phyloP scores from a whole-genome alignment of 2,888 invertebrate species.

The Auanema freiburgensis region DNA sequence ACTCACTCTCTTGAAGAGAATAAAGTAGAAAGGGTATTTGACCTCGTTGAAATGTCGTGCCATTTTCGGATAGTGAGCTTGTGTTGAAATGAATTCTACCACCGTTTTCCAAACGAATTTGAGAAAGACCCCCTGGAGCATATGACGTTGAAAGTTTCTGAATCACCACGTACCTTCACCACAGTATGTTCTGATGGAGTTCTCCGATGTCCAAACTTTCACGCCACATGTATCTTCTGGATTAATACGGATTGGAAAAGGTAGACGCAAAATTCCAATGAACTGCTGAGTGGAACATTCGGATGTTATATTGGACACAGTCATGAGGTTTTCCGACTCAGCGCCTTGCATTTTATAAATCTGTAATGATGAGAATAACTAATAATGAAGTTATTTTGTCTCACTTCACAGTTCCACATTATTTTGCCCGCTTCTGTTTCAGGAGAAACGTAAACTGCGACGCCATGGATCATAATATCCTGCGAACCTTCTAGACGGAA shows the following conservation, averaged over 20 bases:
- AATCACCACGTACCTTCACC: constrained; percentile 76
- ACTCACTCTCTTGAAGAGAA: constrained; percentile 64
- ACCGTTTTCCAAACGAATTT: constrained; percentile 88
- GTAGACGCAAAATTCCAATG: constrained; percentile 31
- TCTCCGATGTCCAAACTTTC: constrained; percentile 41
- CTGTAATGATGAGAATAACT: background rate
- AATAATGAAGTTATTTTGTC: background rate
- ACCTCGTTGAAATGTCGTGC: constrained; percentile 90
- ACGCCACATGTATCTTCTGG: constrained; percentile 50
- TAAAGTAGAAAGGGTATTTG: constrained; percentile 92
- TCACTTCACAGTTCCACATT: constrained; percentile 24
- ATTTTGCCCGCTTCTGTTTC: constrained; percentile 29
- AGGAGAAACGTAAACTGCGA: constrained; percentile 34
- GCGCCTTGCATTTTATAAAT: background rate
- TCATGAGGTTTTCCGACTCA: constrained; percentile 27
- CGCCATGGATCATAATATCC: constrained; percentile 81
- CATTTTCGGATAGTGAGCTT: constrained; percentile 66
- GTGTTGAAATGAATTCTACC: constrained; percentile 44
- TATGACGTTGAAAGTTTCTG: too few species aligned
- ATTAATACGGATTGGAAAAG: constrained; percentile 33
- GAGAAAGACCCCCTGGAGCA: constrained; percentile 83
- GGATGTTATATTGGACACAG: constrained; percentile 5
- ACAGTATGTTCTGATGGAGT: constrained; percentile 77
- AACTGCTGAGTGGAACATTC: background rate
- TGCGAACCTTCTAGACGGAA: constrained; percentile 76